These are phyloP conservation scores for Aplodontia rufa DNA, from an alignment of 2,113 vertebrate genomes.

Conservation along the genomic window DNA sequence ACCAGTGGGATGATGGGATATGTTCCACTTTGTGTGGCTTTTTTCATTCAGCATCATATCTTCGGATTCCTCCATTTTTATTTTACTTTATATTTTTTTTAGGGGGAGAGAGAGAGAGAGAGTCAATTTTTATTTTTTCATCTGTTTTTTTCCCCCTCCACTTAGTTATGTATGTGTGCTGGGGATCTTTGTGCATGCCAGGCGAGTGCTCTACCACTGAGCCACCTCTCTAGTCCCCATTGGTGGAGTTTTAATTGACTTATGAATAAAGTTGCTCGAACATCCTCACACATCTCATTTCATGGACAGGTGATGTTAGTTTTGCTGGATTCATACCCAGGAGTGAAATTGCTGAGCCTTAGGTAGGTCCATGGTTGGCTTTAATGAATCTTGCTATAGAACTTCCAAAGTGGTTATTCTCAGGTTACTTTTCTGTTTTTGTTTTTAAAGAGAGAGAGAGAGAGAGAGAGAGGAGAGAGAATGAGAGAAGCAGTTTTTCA, in stretches of 20 bases:
- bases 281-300: background rate
- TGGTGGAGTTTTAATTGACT: background rate
- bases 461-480: too few relatives aligned
- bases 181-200: too few relatives aligned
- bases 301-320: background rate
- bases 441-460: too few relatives aligned
- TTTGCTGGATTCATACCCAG: background rate
- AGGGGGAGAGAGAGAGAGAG: too few relatives aligned
- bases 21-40: background rate
- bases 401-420: slow-evolving; percentile 10
- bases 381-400: background rate
- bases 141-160: too few relatives aligned
- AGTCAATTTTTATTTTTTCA: too few relatives aligned
- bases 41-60: background rate
- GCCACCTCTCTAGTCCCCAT: too few relatives aligned
- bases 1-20: fast-evolving
- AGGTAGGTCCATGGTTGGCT: background rate
- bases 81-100: too few relatives aligned
- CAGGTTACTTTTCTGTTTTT: background rate
- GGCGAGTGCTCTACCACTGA: too few relatives aligned
- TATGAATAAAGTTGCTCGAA: background rate
- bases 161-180: too few relatives aligned
- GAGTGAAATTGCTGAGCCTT: background rate
- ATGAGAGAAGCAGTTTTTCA: too few relatives aligned
- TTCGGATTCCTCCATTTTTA: background rate